Evolutionary conservation across 2,797 vertebrate species (phyloP).

Genomic region (Epinephelus awoara): DNA sequence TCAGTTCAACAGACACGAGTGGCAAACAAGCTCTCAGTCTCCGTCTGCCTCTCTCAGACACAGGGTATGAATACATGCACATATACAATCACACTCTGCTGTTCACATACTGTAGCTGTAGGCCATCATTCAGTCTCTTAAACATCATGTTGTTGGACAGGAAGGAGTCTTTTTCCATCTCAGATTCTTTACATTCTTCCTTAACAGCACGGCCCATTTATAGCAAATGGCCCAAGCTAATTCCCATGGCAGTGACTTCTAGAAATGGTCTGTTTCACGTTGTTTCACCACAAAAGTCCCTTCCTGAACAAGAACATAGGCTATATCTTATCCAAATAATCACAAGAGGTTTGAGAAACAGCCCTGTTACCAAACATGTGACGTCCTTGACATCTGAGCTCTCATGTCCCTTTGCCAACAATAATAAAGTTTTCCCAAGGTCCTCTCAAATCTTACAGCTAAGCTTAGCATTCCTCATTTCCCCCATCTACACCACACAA

Average conservation of each 20-base stretch:
- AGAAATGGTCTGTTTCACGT: conserved; percentile 51
- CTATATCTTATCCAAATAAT: conserved; percentile 60
- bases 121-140: conserved; percentile 31
- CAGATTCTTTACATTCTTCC: conserved; percentile 83
- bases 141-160: conserved; percentile 65
- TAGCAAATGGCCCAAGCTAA: conserved; percentile 68
- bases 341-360: conserved; percentile 32
- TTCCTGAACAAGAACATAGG: conserved; percentile 9
- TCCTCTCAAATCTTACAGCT: conserved; percentile 30
- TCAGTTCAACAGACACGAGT: conserved; percentile 29
- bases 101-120: conserved; percentile 23
- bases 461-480: conserved; percentile 44
- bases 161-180: conserved; percentile 71
- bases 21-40: conserved; percentile 32
- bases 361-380: conserved; percentile 30
- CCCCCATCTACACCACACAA: conserved; percentile 22
- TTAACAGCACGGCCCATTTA: conserved; percentile 76
- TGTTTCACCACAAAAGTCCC: conserved; percentile 57
- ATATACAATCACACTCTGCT: conserved; percentile 8
- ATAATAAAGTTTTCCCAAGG: conserved; percentile 44
- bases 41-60: conserved; percentile 14
- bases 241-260: conserved; percentile 69
- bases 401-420: conserved; percentile 30
- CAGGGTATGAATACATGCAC: not conserved
- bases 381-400: conserved; percentile 35